Base-by-base conservation (phyloP, 64 coral and sea anemone genomes). In the Cladopsammia gracilis region DNA sequence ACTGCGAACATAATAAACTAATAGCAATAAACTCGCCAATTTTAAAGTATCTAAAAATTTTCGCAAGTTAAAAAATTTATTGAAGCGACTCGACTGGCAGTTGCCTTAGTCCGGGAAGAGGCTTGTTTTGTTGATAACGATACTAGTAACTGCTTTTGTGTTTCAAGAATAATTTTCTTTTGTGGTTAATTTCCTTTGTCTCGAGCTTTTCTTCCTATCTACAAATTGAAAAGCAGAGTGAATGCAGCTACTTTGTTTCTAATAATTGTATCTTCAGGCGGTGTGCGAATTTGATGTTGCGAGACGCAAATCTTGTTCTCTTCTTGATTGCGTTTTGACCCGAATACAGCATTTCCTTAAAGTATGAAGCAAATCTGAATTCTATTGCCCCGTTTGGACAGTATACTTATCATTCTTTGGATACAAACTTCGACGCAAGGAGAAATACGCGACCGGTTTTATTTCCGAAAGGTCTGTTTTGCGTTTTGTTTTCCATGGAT, bases 91-190 rank as follows among this genome's bases (percentile, higher is more conserved):
- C 42, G 26, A 43, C 16, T 82, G 26, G 13, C 58, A 64, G 25
- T 82, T 64, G 25, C 78, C 25, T 43, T 59, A 18, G 50, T 57
- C 20, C 25, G 34, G 20, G 22, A 82, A 82, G 23, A 52, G 48
- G 45, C 57, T 79, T 79, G 46, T 78, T 79, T 51, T 51, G 46
- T 3, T 54, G 65, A 24, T 65, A 79, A 76, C 43, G 61, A 46
- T 78, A 87, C 50, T 54, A 57, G 66, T 13, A 78, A 89, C 74
- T 65, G 65, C 87, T 89, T 89, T 78, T 89, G 60, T 89, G 45
- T 89, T 51, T 59, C 15, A 53, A 52, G 51, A 78, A 78, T 56
- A 68, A 60, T 68, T 58, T 42, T 89, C 65, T 78, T 89, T 67
- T 79, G 22, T 67, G 75, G 46, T 54, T 53, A 54, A 79, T 57